Evolutionary conservation across 2,797 vertebrate species (phyloP), one percentile per base, ranked within the genome.

Genomic region (Sorex maritimensis): DNA sequence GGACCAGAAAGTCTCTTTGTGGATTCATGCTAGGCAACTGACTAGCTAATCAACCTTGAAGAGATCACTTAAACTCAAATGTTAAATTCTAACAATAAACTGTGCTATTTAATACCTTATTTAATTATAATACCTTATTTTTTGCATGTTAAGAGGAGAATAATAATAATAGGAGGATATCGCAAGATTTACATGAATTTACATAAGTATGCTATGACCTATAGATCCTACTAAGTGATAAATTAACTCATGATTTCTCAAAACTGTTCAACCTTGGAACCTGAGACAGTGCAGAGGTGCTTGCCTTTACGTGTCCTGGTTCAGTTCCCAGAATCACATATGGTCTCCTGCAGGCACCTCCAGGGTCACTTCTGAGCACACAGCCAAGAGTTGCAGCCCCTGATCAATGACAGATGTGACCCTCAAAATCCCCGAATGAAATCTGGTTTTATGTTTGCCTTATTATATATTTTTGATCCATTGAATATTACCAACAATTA

Each of bases 381-480:
- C 49, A 52, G 49, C 49, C 49, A 52, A 11, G 49, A 52, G 49
- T 52, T 2, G 10, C 49, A 9, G 49, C 49, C 49, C 49, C 49
- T 44, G 41, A 55, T 13, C 52, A 55, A 10, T 14, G 14, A 19
- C 58, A 61, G 21, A 21, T 61, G 3, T 61, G 58, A 61, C 17
- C 58, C 58, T 21, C 58, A 61, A 61, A 61, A 6, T 4, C 58
- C 58, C 6, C 58, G 21, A 61, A 61, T 61, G 19, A 58, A 61
- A 23, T 61, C 21, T 61, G 5, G 17, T 15, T 61, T 61, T 61
- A 61, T 21, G 15, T 61, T 61, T 61, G 58, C 7, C 82, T 68
- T 85, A 21, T 73, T 78, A 85, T 41, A 28, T 95, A 46, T 80
- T 26, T 92, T 92, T 88, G 30, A 67, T 88, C 21, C 88, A 6